Evolutionary conservation across 2,888 invertebrate genomes (phyloP), one percentile per base, ranked within the genome.

Genomic region (Busseola fusca): DNA sequence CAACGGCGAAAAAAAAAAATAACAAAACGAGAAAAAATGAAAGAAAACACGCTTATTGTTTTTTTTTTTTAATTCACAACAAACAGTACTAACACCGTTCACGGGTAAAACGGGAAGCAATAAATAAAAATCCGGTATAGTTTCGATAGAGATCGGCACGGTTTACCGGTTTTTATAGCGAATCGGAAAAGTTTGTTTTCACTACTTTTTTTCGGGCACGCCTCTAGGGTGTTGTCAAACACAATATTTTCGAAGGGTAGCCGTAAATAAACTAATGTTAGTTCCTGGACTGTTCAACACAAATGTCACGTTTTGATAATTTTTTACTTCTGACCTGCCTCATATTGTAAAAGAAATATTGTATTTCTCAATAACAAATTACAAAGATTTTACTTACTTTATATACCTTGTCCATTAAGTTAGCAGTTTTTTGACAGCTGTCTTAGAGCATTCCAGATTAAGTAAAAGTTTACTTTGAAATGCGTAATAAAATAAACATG

Each of bases 141-240:
- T 75, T 72, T 62, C 71, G 76, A 81, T 80, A 77, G 66, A 74
- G 69, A 84, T 79, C 80, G 72, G 77, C 70, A 77, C 76, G 77
- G 76, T 82, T 84, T 82, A 83, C 81, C 83, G 74, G 79, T 81
- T 85, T 84, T 85, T 81, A 77, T 81, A 76, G 73, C 72, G 78
- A 85, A 85, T 78, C 75, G 81, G 78, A 66, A 81, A 85, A 86
- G 69, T 84, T 86, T 78, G 69, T 82, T 82, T 84, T 73, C 67
- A 73, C 69, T 69, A 69, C 57, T 77, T 82, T 81, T 85, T 86
- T 75, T 74, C 58, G 58, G 30, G 45, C 52, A 27, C 72, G 69
- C 78, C 84, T 69, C 78, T 63, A 34, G 83, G 85, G 85, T 76
- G 75, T 77, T 84, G 81, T 84, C 77, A 77, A 72, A 80, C 67